phyloP scores from a whole-genome alignment of 2,888 invertebrate genomes.

The Agrotis exclamationis region DNA sequence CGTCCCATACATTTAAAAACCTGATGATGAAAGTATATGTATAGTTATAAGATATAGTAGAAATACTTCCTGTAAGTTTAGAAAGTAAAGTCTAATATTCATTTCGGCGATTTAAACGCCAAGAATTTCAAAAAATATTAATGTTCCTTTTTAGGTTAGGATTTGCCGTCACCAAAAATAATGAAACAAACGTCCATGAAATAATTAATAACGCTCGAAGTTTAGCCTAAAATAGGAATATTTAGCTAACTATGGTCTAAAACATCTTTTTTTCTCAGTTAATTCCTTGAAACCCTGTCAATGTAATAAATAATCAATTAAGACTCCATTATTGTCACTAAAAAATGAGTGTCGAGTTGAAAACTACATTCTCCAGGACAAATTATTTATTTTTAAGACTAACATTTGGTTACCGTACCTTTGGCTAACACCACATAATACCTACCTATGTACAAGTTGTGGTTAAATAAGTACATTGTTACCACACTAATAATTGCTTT shows the following conservation, averaged over 20 bases:
- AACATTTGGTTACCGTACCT: too few species aligned
- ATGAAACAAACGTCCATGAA: constrained; percentile 12
- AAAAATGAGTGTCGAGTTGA: constrained; percentile 7
- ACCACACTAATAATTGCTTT: too few species aligned
- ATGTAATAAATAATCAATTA: neutral
- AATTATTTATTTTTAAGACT: too few species aligned
- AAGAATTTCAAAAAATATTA: constrained; percentile 1
- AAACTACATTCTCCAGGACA: neutral
- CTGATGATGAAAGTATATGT: constrained; percentile 12
- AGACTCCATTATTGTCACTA: constrained; percentile 9
- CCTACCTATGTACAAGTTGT: too few species aligned
- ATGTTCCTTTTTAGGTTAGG: constrained; percentile 4
- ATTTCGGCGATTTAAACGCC: neutral
- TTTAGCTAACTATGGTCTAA: constrained; percentile 10
- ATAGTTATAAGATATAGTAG: constrained; percentile 11
- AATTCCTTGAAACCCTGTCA: constrained; percentile 7
- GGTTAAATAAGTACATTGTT: too few species aligned
- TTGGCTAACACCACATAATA: too few species aligned
- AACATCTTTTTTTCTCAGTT: constrained; percentile 6
- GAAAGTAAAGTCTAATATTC: too few species aligned
- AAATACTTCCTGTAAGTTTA: too few species aligned
- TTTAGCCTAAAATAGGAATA: too few species aligned
- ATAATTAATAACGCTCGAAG: too few species aligned
- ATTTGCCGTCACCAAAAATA: constrained; percentile 8
- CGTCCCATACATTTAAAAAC: constrained; percentile 8